A percentile compares a stretch with the other conserved stretches of the same genome.
These are phyloP conservation scores for Selene dorsalis DNA, from an alignment of 2,797 vertebrate species.

Conservation along the genomic window DNA sequence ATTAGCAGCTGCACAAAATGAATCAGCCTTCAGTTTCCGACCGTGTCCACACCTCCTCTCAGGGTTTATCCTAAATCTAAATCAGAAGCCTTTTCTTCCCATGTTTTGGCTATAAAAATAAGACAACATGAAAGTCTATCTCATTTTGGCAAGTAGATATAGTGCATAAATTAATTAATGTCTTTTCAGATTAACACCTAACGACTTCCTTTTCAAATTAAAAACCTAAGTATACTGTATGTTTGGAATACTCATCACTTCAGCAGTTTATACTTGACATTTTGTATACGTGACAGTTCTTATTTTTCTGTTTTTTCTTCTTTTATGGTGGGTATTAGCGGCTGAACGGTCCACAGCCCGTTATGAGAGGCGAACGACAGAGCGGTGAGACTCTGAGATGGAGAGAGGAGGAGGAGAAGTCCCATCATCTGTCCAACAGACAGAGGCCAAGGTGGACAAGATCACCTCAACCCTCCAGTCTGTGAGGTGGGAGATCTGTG, in stretches of 20 bases:
- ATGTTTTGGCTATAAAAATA: constrained; percentile 87
- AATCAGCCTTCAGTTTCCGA: constrained; percentile 69
- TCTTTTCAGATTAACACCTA: constrained; percentile 77
- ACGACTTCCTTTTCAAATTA: constrained; percentile 72
- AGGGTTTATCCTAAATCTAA: constrained; percentile 67
- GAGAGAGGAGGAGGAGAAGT: constrained; percentile 61
- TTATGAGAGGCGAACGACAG: constrained; percentile 66
- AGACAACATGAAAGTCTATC: constrained; percentile 86
- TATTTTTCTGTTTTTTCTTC: constrained; percentile 47
- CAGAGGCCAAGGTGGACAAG: constrained; percentile 42
- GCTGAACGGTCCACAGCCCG: constrained; percentile 75
- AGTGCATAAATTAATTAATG: constrained; percentile 85
- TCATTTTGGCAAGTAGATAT: constrained; percentile 91
- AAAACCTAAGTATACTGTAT: constrained; percentile 78
- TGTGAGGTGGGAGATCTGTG: constrained; percentile 42
- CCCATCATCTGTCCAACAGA: constrained; percentile 42
- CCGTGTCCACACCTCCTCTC: constrained; percentile 48
- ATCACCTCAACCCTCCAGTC: constrained; percentile 60
- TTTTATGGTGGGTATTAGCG: constrained; percentile 74
- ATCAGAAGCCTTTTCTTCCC: constrained; percentile 68
- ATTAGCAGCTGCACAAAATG: constrained; percentile 62
- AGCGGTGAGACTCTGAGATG: constrained; percentile 67
- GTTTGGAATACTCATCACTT: constrained; percentile 82
- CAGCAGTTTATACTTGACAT: constrained; percentile 77
- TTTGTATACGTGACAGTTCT: constrained; percentile 69